Percentiles rank a stretch among this genome's conserved stretches.
phyloP scores from a whole-genome alignment of 2,888 invertebrate genomes.

The Pterobdella sp. region DNA sequence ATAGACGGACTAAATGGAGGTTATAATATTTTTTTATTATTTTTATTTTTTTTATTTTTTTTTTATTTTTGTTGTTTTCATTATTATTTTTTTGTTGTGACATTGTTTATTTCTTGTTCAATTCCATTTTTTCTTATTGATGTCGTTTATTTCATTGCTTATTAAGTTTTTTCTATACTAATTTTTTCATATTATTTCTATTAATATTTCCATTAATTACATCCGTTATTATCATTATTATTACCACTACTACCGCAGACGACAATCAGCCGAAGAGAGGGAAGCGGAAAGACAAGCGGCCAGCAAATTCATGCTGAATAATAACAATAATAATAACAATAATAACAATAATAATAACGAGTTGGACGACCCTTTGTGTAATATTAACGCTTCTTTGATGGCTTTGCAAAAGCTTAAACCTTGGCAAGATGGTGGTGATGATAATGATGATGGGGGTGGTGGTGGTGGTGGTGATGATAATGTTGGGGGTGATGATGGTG shows the following conservation, averaged over 20 bases:
- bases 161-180: not conserved
- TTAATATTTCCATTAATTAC: not conserved
- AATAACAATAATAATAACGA: slow-evolving; percentile 60
- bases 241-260: slow-evolving; percentile 56
- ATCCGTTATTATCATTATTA: not conserved
- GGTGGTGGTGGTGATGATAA: not conserved
- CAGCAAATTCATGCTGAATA: slow-evolving; percentile 85
- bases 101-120: not conserved
- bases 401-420: slow-evolving; percentile 79
- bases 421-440: slow-evolving; percentile 55
- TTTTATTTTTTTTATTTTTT: not conserved
- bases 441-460: not conserved
- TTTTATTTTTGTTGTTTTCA: too few species aligned
- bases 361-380: slow-evolving; percentile 47
- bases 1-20: slow-evolving; percentile 97
- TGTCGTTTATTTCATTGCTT: not conserved
- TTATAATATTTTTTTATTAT: slow-evolving; percentile 53
- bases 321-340: slow-evolving; percentile 91
- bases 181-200: not conserved
- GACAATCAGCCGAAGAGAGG: slow-evolving; percentile 93
- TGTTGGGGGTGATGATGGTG: not conserved
- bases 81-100: not conserved
- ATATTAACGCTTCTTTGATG: slow-evolving; percentile 58
- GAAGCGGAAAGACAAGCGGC: slow-evolving; percentile 96
- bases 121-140: not conserved